Conservation (phyloP, 2,113 vertebrate genomes). For the Laterallus jamaicensis region DNA sequence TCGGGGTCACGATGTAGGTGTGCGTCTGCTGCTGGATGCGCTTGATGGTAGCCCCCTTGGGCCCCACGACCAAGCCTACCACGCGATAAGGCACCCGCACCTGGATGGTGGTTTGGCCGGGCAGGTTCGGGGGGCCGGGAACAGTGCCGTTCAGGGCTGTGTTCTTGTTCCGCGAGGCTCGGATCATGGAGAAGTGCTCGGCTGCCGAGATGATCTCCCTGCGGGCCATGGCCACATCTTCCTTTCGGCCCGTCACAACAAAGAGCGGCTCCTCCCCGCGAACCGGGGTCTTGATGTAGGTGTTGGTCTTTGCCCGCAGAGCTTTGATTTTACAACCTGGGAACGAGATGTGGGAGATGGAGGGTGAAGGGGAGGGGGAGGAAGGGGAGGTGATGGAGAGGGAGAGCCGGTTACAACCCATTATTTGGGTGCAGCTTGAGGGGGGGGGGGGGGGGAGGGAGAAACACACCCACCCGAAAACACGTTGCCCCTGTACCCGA, state of each 20-base stretch:
- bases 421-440: conserved; percentile 15
- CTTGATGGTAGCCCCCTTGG: conserved; percentile 96
- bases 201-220: conserved; percentile 98
- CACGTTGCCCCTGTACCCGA: conserved; percentile 3
- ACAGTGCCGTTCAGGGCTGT: conserved; percentile 83
- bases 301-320: conserved; percentile 97
- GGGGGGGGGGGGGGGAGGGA: not conserved
- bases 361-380: not conserved
- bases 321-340: conserved; percentile 99
- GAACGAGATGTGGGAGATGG: conserved; percentile 3
- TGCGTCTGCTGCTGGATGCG: conserved; percentile 97
- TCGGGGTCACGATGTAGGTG: conserved; percentile 97
- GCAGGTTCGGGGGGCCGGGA: conserved; percentile 92
- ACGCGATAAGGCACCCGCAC: conserved; percentile 97
- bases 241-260: conserved; percentile 95
- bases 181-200: conserved; percentile 97
- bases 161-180: conserved; percentile 94
- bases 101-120: conserved; percentile 96
- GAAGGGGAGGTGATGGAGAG: not conserved
- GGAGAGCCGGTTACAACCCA: conserved; percentile 46
- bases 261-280: conserved; percentile 98
- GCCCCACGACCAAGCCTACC: conserved; percentile 94
- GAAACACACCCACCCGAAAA: conserved; percentile 40
- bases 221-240: conserved; percentile 96
- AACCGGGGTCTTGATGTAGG: conserved; percentile 98